These are phyloP conservation scores for Stictonetta naevosa DNA, from an alignment of 2,113 vertebrate genomes.

Conservation along the genomic window DNA sequence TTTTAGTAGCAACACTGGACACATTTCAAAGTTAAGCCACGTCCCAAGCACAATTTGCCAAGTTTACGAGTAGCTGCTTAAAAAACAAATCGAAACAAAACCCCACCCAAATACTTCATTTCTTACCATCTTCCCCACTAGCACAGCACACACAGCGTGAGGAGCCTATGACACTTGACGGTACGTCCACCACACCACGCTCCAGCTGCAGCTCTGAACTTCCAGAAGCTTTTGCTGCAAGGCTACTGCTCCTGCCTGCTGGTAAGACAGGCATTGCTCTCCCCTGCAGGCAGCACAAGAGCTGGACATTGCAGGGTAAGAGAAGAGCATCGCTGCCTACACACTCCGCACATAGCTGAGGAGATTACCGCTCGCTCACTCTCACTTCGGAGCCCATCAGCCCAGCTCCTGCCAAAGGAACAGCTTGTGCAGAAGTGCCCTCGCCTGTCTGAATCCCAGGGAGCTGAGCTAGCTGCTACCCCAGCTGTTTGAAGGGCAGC, in stretches of 20 bases:
- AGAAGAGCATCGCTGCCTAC: neutral
- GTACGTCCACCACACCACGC: fast-evolving
- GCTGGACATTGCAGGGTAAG: neutral
- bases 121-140: neutral
- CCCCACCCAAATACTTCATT: fast-evolving
- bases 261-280: neutral
- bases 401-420: neutral
- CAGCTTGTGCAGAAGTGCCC: neutral
- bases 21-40: neutral
- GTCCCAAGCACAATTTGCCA: neutral
- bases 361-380: neutral
- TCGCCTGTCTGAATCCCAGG: fast-evolving
- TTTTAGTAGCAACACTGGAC: neutral
- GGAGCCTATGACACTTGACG: neutral
- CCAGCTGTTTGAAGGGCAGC: neutral
- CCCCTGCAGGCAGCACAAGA: neutral
- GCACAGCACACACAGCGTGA: fast-evolving
- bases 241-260: neutral
- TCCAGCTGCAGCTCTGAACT: neutral
- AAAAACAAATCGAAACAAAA: neutral
- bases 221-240: neutral
- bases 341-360: neutral
- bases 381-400: neutral
- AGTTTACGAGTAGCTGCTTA: neutral
- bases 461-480: too few species aligned